Evolutionary conservation across 2,797 vertebrate genomes (phyloP), one percentile per base, ranked within the genome.

Genomic region (Zenarchopterus dispar): DNA sequence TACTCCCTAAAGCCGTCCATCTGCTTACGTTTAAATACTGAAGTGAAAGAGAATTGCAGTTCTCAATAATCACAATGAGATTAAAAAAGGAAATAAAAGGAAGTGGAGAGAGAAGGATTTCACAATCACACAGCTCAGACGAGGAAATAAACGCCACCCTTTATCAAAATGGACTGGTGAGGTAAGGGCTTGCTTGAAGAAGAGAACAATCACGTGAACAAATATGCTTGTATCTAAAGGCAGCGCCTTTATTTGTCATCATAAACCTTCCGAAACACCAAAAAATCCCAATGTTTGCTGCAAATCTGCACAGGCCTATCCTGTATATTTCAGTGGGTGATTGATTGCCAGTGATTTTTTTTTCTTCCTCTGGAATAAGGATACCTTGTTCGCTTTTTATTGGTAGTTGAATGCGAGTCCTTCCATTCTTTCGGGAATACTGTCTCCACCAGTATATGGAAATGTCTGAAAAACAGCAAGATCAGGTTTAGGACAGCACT

Each of bases 351-450:
- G 86, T 75, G 83, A 86, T 88, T 90, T 93, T 92, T 86, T 88
- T 89, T 77, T 55, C 21, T 31, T 58, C 10, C 75, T 73, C 81
- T 80, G 89, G 90, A 91, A 93, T 93, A 93, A 91, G 90, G 91
- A 92, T 91, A 91, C 91, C 88, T 94, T 92, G 94, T 94, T 95
- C 90, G 94, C 93, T 95, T 93, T 97, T 98, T 98, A 96, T 98
- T 98, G 96, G 96, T 96, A 96, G 96, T 91, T 96, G 95, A 96
- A 94, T 90, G 92, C 92, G 93, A 95, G 95, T 91, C 93, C 92
- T 96, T 95, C 94, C 94, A 91, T 95, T 97, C 97, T 98, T 93
- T 96, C 97, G 96, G 97, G 97, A 98, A 98, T 99, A 96, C 95
- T 94, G 93, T 94, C 93, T 95, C 93, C 93, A 93, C 80, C 89